Percentiles rank a stretch among this genome's conserved stretches.
phyloP scores from a whole-genome alignment of 2,797 vertebrate genomes.

The Enteromius afrohamiltoni region DNA sequence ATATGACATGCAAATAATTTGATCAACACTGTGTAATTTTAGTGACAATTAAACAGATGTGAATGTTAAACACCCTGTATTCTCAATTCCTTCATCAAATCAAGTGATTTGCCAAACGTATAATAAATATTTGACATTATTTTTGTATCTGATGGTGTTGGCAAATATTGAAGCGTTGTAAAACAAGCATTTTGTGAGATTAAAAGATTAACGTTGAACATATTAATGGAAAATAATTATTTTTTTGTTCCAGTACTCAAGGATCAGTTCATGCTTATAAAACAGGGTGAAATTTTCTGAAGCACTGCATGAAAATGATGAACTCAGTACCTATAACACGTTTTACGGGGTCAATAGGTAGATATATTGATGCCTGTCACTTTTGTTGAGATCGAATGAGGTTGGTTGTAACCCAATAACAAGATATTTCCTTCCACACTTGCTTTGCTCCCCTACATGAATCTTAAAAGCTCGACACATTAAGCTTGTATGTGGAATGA shows the following conservation, averaged over 20 bases:
- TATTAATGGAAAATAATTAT: neutral
- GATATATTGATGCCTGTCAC: neutral
- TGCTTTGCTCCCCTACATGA: neutral
- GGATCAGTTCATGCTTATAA: neutral
- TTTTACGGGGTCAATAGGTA: neutral
- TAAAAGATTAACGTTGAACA: neutral
- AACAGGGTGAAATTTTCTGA: neutral
- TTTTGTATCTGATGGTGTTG: constrained; percentile 4
- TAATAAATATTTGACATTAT: neutral
- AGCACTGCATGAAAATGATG: neutral
- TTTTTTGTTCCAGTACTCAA: neutral
- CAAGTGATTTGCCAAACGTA: constrained; percentile 2
- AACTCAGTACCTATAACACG: neutral
- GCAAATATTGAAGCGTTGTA: neutral
- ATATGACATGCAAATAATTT: neutral
- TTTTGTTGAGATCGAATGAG: neutral
- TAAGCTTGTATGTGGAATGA: constrained; percentile 28
- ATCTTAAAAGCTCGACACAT: constrained; percentile 18
- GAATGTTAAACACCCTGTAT: neutral
- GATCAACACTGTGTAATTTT: neutral
- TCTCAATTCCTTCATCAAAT: neutral
- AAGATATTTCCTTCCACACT: neutral
- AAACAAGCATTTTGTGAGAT: constrained; percentile 20
- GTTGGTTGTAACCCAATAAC: neutral
- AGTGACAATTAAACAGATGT: constrained; percentile 1